Conservation (phyloP, 2,113 vertebrate genomes). For the Halichoerus grypus region DNA sequence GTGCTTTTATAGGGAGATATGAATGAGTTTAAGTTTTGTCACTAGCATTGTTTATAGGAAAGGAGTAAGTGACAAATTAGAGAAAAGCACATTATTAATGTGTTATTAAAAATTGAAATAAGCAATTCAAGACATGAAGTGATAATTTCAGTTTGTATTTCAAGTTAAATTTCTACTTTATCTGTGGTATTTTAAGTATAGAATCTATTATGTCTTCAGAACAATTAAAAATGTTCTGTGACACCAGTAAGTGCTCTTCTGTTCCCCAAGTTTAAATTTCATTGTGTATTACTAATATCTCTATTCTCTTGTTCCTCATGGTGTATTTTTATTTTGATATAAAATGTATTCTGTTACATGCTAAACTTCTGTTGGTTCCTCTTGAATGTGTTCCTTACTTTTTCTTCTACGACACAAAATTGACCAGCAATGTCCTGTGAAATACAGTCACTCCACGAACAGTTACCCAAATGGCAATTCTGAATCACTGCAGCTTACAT, state of each 20-base stretch:
- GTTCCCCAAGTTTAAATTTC: not conserved
- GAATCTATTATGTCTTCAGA: not conserved
- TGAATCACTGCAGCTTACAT: not conserved
- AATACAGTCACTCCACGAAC: not conserved
- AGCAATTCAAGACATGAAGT: not conserved
- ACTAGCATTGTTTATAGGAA: not conserved
- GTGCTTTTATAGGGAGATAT: not conserved
- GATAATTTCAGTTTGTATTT: constrained; percentile 39
- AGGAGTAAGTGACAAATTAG: not conserved
- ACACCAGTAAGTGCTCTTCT: not conserved
- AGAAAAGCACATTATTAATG: not conserved
- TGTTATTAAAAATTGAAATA: not conserved
- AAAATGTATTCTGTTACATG: not conserved
- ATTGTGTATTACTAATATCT: not conserved
- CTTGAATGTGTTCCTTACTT: not conserved
- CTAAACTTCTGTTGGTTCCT: not conserved
- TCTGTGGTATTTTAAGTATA: not conserved
- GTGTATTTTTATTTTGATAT: not conserved
- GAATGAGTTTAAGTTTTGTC: not conserved
- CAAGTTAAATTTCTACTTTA: constrained; percentile 12
- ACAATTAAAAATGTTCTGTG: constrained; percentile 5
- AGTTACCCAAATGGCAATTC: not conserved
- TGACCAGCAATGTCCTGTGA: constrained; percentile 15
- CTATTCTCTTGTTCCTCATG: not conserved
- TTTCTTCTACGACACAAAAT: not conserved